phyloP scores from a whole-genome alignment of 2,888 invertebrate species.

The Coenonympha arcania region DNA sequence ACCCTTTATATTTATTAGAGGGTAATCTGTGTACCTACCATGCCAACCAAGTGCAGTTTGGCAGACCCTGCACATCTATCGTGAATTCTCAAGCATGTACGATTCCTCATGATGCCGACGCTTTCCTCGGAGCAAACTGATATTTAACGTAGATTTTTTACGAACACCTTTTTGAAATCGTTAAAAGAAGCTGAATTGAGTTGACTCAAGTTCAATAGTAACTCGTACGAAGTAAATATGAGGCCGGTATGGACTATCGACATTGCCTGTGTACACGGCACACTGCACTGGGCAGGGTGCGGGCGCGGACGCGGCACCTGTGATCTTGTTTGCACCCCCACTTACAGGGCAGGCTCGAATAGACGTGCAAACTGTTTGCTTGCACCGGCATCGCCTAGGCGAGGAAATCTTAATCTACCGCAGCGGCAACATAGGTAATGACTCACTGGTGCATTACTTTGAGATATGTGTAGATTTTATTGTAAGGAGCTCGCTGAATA shows the following conservation, averaged over 20 bases:
- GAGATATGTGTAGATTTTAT: neutral
- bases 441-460: slow-evolving; percentile 15
- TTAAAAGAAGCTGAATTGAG: slow-evolving; percentile 4
- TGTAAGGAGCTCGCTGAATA: too few relatives aligned
- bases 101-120: too few relatives aligned
- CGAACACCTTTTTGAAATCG: neutral
- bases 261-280: slow-evolving; percentile 55
- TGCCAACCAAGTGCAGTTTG: too few relatives aligned
- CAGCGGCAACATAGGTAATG: slow-evolving; percentile 26
- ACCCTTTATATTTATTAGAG: too few relatives aligned
- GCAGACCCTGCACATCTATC: too few relatives aligned
- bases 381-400: slow-evolving; percentile 44
- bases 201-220: slow-evolving; percentile 43
- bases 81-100: too few relatives aligned
- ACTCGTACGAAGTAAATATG: slow-evolving; percentile 23
- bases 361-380: slow-evolving; percentile 62
- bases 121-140: too few relatives aligned
- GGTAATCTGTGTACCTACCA: too few relatives aligned
- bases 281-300: too few relatives aligned
- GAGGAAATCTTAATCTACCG: slow-evolving; percentile 61
- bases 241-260: slow-evolving; percentile 35
- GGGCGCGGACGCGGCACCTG: slow-evolving; percentile 55
- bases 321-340: slow-evolving; percentile 63
- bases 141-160: too few relatives aligned
- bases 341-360: slow-evolving; percentile 60